Evolutionary conservation across 2,797 vertebrate genomes (phyloP).

Genomic region (Bucorvus abyssinicus): DNA sequence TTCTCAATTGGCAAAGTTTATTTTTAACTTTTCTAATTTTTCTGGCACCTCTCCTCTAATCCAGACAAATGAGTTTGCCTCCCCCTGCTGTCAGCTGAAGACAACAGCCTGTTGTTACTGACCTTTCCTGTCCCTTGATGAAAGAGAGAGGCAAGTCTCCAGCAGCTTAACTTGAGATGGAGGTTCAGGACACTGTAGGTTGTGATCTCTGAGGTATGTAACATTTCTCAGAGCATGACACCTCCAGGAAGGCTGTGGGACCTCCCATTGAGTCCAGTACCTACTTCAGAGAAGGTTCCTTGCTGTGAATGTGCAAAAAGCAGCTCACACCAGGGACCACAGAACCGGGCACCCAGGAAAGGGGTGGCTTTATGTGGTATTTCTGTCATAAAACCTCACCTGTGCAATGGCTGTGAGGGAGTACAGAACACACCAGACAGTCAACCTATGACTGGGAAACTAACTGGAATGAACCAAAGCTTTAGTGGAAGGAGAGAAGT

Average conservation of each 20-base stretch:
- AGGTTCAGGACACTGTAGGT: not conserved
- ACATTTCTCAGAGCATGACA: rapidly evolving
- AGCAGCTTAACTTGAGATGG: rapidly evolving
- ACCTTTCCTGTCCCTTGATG: not conserved
- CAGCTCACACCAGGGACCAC: not conserved
- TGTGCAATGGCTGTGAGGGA: rapidly evolving
- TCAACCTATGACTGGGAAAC: not conserved
- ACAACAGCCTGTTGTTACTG: rapidly evolving
- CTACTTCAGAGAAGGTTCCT: rapidly evolving
- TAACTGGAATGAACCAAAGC: not conserved
- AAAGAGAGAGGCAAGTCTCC: not conserved
- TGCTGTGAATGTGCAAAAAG: not conserved
- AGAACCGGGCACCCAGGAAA: rapidly evolving
- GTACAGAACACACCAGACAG: rapidly evolving
- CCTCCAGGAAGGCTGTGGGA: not conserved
- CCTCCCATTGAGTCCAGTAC: not conserved
- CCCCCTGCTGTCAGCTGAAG: not conserved
- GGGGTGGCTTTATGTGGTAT: rapidly evolving
- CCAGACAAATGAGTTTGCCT: not conserved
- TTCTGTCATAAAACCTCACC: rapidly evolving
- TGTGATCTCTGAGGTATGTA: not conserved
- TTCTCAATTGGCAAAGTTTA: conserved; percentile 31
- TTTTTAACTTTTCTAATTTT: conserved; percentile 59
- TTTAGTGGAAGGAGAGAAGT: not conserved
- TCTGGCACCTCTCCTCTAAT: not conserved